These are phyloP conservation scores for Xylophagus ater DNA, from an alignment of 2,888 invertebrate species.

Conservation along the genomic window DNA sequence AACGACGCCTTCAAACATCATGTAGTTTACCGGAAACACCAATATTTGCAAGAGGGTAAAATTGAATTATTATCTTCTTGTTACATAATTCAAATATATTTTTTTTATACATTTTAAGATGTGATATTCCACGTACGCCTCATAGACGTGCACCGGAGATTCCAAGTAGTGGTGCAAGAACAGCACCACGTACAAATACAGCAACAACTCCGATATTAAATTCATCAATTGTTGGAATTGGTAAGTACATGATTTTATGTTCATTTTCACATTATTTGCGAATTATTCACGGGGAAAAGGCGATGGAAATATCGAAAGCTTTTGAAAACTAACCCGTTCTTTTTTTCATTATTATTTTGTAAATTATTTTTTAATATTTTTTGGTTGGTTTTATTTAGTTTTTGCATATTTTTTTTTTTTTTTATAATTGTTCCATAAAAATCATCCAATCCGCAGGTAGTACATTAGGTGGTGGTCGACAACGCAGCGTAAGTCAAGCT, in stretches of 20 bases:
- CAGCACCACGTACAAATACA: slow-evolving; percentile 49
- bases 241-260: slow-evolving; percentile 16
- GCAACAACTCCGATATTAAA: slow-evolving; percentile 35
- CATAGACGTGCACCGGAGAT: slow-evolving; percentile 49
- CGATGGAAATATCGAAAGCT: neutral
- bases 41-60: slow-evolving; percentile 64
- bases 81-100: neutral
- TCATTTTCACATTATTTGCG: neutral
- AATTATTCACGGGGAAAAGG: neutral
- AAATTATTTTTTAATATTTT: neutral
- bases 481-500: slow-evolving; percentile 42
- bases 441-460: slow-evolving; percentile 43
- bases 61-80: neutral
- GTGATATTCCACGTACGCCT: slow-evolving; percentile 74
- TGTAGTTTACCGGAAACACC: slow-evolving; percentile 83
- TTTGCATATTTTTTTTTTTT: slow-evolving; percentile 4
- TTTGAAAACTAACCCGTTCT: slow-evolving; percentile 3
- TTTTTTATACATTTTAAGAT: slow-evolving; percentile 29
- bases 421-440: too few species aligned
- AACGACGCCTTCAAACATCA: slow-evolving; percentile 62
- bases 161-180: slow-evolving; percentile 37
- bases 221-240: slow-evolving; percentile 36
- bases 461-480: slow-evolving; percentile 44
- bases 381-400: slow-evolving; percentile 6
- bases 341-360: neutral